phyloP scores from a whole-genome alignment of 53 echinoderm and acorn worm species.

The Antedon mediterranea region DNA sequence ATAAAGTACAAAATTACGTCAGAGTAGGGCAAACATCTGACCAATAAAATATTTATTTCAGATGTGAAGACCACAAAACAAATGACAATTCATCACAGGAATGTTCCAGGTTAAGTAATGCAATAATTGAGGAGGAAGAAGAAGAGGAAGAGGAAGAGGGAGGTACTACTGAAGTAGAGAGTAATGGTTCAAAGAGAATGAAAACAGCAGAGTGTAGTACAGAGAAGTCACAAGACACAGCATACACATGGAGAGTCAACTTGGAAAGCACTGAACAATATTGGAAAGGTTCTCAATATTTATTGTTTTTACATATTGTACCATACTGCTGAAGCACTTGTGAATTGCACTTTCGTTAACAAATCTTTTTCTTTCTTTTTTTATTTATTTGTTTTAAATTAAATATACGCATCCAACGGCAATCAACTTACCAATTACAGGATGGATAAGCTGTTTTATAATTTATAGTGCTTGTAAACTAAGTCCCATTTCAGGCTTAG shows the following conservation, averaged over 20 bases:
- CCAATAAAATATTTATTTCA: not conserved
- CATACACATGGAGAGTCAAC: conserved; percentile 79
- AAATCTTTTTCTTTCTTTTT: too few relatives aligned
- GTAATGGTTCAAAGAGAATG: not conserved
- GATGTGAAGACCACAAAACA: not conserved
- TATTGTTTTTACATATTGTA: not conserved
- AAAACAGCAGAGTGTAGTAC: not conserved
- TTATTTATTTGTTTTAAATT: too few relatives aligned
- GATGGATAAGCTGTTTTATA: too few relatives aligned
- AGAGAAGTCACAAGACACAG: not conserved
- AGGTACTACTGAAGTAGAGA: conserved; percentile 10
- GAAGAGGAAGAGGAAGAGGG: conserved; percentile 13
- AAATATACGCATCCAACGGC: too few relatives aligned
- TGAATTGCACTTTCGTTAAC: too few relatives aligned
- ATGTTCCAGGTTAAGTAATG: conserved; percentile 6
- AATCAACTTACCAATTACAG: too few relatives aligned
- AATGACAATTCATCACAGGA: not conserved
- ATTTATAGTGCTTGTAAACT: too few relatives aligned
- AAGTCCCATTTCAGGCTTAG: too few relatives aligned
- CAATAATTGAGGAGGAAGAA: conserved; percentile 39
- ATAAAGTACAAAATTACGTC: too few relatives aligned
- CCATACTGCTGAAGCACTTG: too few relatives aligned
- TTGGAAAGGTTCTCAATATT: conserved; percentile 56
- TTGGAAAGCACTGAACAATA: conserved; percentile 63
- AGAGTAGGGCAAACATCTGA: too few relatives aligned